Base-by-base conservation (phyloP, 2,888 invertebrate species). In the Pocota personata region DNA sequence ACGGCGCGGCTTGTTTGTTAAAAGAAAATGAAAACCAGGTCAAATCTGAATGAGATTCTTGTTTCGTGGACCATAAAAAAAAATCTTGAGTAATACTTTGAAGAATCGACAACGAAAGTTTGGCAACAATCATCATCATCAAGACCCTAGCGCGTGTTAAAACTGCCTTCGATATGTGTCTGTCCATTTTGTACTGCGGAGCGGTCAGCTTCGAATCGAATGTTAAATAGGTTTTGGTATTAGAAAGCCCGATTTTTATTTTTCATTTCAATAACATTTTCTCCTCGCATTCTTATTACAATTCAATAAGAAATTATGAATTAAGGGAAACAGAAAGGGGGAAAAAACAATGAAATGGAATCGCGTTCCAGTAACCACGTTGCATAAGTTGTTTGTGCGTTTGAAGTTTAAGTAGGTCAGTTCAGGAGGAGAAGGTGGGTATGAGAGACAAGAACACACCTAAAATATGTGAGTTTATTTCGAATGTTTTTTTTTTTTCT, bases 1-100 rank as follows among this genome's bases (percentile, higher is more conserved):
- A 16, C 57, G 55, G 37, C 1, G 27, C 57, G 55, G 37, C 1
- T 37, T 21, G 37, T 37, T 57, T 76, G 40, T 62, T n/a, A 14
- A 79, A 83, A 69, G 83, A 79, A 84, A 84, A 79, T 35, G 83
- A 84, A 84, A 84, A 84, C 58, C 50, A 58, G 83, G 83, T 71
- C 83, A 84, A 48, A 27, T 57, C 50, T 32, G 12, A 69, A 55
- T n/a, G 27, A 55, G 55, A 43, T 55, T 43, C 24, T 32, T 40
- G 50, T 67, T 40, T 21, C 30, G 50, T 40, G 16, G 48, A 55
- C 32, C 32, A 40, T 14, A 58, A 19, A 3, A 24, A 52, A 52
- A 40, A 64, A 67, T 48, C 66, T 75, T 46, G 48, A 76, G 76
- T 43, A 76, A 76, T 46, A 66, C 46, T 64, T 30, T 24, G 21